Evolutionary conservation across 2,113 vertebrate species (phyloP).

Genomic region (Paraplagusia blochii): DNA sequence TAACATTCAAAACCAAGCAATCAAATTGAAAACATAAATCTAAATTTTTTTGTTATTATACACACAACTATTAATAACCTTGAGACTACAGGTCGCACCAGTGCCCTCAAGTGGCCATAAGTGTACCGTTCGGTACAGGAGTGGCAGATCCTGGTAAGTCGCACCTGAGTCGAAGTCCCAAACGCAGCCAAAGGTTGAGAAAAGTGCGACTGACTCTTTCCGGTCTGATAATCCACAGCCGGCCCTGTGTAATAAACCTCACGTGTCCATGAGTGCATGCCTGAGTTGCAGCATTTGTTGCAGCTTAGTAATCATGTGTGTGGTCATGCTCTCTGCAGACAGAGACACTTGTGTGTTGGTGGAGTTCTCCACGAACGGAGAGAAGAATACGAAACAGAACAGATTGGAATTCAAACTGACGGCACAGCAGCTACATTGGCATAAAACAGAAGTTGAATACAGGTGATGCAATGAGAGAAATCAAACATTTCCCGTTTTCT

Average conservation of each 20-base stretch:
- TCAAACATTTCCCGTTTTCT: too few species aligned
- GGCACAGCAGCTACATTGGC: neutral
- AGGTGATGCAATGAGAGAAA: too few species aligned
- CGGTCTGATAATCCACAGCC: conserved; percentile 30
- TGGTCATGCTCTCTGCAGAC: conserved; percentile 17
- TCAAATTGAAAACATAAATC: too few species aligned
- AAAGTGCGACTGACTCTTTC: neutral
- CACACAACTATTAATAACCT: too few species aligned
- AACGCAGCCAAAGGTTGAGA: too few species aligned
- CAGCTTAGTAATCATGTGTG: conserved; percentile 54
- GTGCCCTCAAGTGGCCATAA: too few species aligned
- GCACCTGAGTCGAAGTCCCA: too few species aligned
- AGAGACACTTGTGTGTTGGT: conserved; percentile 3
- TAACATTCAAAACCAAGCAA: too few species aligned
- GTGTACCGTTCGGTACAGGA: too few species aligned
- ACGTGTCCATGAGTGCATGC: conserved; percentile 18
- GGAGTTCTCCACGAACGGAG: neutral
- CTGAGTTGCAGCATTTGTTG: conserved; percentile 19
- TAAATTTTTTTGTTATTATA: too few species aligned
- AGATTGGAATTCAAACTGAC: neutral
- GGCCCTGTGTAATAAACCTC: conserved; percentile 30
- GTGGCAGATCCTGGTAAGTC: too few species aligned
- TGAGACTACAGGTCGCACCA: too few species aligned
- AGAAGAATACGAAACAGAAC: neutral
- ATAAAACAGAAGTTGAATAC: neutral